A percentile compares a stretch with the other conserved stretches of the same genome.
Conservation (phyloP, 2,797 vertebrate species). For the Falco biarmicus region DNA sequence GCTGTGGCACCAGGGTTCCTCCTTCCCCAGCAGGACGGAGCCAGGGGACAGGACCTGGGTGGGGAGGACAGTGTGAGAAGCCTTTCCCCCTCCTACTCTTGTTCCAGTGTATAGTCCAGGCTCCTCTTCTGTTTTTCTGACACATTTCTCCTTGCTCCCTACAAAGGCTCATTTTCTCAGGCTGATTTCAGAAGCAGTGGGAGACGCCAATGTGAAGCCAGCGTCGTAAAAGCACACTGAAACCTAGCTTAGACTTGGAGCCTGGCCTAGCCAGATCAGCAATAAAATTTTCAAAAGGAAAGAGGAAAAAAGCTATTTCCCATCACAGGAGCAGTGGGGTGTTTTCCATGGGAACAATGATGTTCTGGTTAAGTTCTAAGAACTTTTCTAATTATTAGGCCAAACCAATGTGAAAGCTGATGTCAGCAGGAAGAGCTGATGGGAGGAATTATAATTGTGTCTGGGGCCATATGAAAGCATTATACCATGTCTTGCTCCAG, state of each 20-base stretch:
- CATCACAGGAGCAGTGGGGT: constrained; percentile 65
- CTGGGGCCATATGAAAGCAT: constrained; percentile 67
- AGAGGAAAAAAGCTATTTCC: constrained; percentile 64
- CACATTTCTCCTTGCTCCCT: constrained; percentile 24
- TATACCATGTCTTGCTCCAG: constrained; percentile 66
- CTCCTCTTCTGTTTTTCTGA: constrained; percentile 8
- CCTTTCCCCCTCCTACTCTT: neutral
- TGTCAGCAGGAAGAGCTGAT: constrained; percentile 67
- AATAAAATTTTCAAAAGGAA: constrained; percentile 69
- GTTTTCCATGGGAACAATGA: constrained; percentile 71
- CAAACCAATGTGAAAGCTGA: constrained; percentile 67
- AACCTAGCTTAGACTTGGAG: constrained; percentile 62
- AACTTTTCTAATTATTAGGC: constrained; percentile 70
- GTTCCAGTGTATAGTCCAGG: neutral
- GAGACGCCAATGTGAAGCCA: constrained; percentile 51
- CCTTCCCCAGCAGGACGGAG: neutral
- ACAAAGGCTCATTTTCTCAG: constrained; percentile 52
- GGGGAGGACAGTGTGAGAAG: neutral
- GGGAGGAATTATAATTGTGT: constrained; percentile 70
- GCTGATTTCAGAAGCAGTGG: constrained; percentile 64
- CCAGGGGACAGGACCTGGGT: neutral
- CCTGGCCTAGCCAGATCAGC: constrained; percentile 67
- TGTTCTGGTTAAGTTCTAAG: constrained; percentile 71
- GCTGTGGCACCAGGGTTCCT: neutral
- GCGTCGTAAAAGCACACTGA: constrained; percentile 45